Percentiles rank a stretch among this genome's conserved stretches.
phyloP scores from a whole-genome alignment of 2,797 vertebrate genomes.

The Lagocephalus sceleratus region DNA sequence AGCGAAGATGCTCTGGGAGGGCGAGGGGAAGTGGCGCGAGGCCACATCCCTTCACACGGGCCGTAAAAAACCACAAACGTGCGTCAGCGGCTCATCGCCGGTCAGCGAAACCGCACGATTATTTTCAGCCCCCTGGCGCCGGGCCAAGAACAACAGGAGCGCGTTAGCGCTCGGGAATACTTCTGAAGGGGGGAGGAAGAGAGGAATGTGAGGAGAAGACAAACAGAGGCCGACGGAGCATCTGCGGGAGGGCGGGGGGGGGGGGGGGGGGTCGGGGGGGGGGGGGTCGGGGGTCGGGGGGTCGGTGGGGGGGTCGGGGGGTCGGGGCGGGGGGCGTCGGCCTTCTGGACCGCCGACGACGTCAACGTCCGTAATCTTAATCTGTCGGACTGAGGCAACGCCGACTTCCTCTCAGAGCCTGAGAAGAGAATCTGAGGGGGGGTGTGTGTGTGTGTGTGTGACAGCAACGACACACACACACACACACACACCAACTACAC shows the following conservation, averaged over 20 bases:
- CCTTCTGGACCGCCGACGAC: too few species aligned
- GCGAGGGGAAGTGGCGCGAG: constrained; percentile 27
- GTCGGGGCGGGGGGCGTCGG: too few species aligned
- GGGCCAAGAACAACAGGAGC: constrained; percentile 59
- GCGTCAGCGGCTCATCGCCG: constrained; percentile 71
- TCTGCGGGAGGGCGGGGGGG: not conserved
- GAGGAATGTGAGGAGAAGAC: not conserved
- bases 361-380: constrained; percentile 17
- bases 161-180: constrained; percentile 41
- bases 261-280: too few species aligned
- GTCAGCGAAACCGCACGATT: constrained; percentile 66
- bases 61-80: constrained; percentile 73
- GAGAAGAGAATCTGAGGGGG: too few species aligned
- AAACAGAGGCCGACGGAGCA: not conserved
- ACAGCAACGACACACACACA: too few species aligned
- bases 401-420: not conserved
- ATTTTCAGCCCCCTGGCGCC: constrained; percentile 58
- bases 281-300: too few species aligned
- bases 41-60: constrained; percentile 45
- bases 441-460: too few species aligned
- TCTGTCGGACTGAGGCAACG: not conserved
- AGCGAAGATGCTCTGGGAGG: too few species aligned
- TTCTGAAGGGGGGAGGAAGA: constrained; percentile 6
- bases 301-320: too few species aligned
- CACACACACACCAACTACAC: too few species aligned